Base-by-base conservation (phyloP, 2,797 vertebrate species). In the Neosilurus mollespiculum region DNA sequence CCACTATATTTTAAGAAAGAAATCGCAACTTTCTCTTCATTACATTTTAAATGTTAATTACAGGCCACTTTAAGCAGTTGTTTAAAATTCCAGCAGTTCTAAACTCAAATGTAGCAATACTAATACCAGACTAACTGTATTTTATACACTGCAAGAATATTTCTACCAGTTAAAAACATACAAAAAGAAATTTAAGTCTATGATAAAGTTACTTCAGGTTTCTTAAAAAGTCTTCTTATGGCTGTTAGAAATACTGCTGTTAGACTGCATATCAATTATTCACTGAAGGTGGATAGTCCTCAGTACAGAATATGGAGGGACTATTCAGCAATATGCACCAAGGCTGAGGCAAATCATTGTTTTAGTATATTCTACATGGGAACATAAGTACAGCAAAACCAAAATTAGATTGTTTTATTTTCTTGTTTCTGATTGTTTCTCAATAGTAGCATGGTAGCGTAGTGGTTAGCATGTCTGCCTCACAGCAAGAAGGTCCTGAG, bases 201-300 rank as follows among this genome's bases (percentile, higher is more conserved):
- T 4, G 15, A 66, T 76, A 76, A 22, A 30, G 59, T 59, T 26
- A 37, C 53, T 12, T 43, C 9, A 58, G 37, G n/a, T 49, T 30
- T 80, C 15, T 20, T 61, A 43, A 61, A 62, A 43, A 15, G 34
- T 77, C 58, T 77, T 9, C 56, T 66, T 22, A 65, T 73, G 49
- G 49, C 83, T 72, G 69, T 80, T 56, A 54, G 56, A 84, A 73
- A 80, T 72, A 20, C 10, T 65, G 49, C 12, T 59, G 22, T 61
- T 53, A 51, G n/a, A 49, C 6, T 43, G 37, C 37, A 43, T 43
- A 43, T 43, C 43, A 43, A 43, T 43, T 43, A 5, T 43, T 43
- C 43, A 5, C 43, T 43, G 43, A 43, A 43, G 8, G 43, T 43
- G 43, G 43, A 43, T 43, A 43, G 43, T 43, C 43, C 43, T 43